Evolutionary conservation across 1,140 invertebrate genomes (phyloP), one percentile per base, ranked within the genome.

Genomic region (Diorhabda sublineata): DNA sequence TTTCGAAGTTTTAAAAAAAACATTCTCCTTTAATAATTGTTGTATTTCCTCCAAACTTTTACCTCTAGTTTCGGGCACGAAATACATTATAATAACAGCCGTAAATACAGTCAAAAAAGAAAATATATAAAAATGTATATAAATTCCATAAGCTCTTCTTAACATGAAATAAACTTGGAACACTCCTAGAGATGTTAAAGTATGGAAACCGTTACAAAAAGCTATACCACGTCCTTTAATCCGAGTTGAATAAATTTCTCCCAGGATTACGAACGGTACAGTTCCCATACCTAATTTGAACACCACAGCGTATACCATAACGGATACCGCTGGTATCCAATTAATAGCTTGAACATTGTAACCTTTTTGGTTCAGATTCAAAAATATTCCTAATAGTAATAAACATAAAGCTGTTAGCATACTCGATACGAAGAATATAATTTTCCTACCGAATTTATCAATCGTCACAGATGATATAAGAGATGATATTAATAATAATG

Each of bases 41-140:
- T 88, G 11, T 68, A 93, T 91, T 78, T 93, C 86, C 64, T 93
- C 90, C 9, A 93, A 79, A 5, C 84, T 85, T 74, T 89, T 90
- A 0, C 91, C 91, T 81, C 92, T 92, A 0, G 92, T 94, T 81
- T 94, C 92, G 0, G 91, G 89, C 5, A 93, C 84, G 45, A 89
- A 78, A 56, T 88, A 80, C 8, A 83, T 83, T 5, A 89, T 84
- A 72, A 92, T 89, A 2, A 88, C 61, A 4, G 84, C 79, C 2
- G 88, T 88, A 42, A 88, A 43, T 7, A 83, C 78, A 62, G 88
- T 87, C 66, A 89, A 80, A 3, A 75, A 81, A 2, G 87, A 82
- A 76, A 91, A 93, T 42, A 91, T 77, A 84, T 86, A 91, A 78
- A 92, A 93, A 3, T 86, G 84, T 1, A 81, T 82, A 67, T 84